A percentile compares a stretch with the other conserved stretches of the same genome.
These are phyloP conservation scores for Pygmarrhopalites habei DNA, from an alignment of 1,140 invertebrate genomes.

Conservation along the genomic window DNA sequence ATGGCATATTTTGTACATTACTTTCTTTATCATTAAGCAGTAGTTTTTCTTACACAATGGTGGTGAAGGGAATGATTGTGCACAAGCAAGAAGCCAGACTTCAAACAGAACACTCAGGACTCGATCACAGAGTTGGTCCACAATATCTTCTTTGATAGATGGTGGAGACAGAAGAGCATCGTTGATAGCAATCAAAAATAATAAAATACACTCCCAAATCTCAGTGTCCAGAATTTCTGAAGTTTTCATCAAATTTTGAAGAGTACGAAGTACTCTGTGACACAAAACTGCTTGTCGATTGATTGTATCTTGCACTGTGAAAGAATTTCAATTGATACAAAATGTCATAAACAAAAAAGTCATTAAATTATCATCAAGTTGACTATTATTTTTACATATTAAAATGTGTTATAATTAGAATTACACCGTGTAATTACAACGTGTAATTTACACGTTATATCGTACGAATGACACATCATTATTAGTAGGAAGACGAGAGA, in stretches of 20 bases:
- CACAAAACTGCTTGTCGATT: slow-evolving; percentile 91
- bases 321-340: slow-evolving; percentile 23
- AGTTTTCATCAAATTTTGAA: slow-evolving; percentile 77
- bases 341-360: slow-evolving; percentile 2
- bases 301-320: slow-evolving; percentile 71
- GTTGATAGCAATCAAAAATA: slow-evolving; percentile 87
- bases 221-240: slow-evolving; percentile 69
- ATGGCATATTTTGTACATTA: slow-evolving; percentile 91
- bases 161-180: slow-evolving; percentile 85
- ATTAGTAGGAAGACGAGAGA: no score
- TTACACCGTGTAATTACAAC: no score
- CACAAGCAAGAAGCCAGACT: slow-evolving; percentile 88
- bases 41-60: no score
- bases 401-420: no score
- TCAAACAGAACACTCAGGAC: slow-evolving; percentile 89
- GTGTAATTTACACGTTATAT: no score
- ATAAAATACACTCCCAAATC: slow-evolving; percentile 83
- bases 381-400: no score
- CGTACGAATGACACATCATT: no score
- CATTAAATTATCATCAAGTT: slow-evolving; percentile 1
- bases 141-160: slow-evolving; percentile 84
- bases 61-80: slow-evolving; percentile 81
- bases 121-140: slow-evolving; percentile 87
- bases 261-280: slow-evolving; percentile 81
- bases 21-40: slow-evolving; percentile 87